Percentiles rank a stretch among this genome's conserved stretches.
These are phyloP conservation scores for Xenopus tropicalis DNA, from an alignment of 2,113 vertebrate species.

Conservation along the genomic window DNA sequence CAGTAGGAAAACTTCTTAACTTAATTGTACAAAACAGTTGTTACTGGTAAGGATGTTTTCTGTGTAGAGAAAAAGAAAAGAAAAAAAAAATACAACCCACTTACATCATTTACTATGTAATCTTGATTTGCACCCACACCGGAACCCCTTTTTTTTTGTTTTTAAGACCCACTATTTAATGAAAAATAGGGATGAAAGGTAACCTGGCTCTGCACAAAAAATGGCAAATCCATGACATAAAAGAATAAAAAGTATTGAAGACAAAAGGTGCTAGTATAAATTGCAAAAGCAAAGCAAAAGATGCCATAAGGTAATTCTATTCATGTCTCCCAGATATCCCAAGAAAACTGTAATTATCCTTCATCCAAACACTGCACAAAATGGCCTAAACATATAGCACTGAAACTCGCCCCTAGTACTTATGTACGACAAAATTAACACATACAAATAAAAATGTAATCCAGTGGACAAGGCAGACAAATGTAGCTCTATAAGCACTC, in stretches of 20 bases:
- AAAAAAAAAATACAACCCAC: slow-evolving; percentile 71
- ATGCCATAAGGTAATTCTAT: slow-evolving; percentile 48
- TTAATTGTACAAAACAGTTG: slow-evolving; percentile 79
- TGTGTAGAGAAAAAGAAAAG: slow-evolving; percentile 60
- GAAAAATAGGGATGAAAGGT: slow-evolving; percentile 49
- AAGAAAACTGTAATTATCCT: no score
- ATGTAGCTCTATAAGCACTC: neutral
- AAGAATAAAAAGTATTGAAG: slow-evolving; percentile 42
- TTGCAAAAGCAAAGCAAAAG: slow-evolving; percentile 44
- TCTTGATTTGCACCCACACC: slow-evolving; percentile 61
- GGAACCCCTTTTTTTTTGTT: slow-evolving; percentile 56
- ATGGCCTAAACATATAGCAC: neutral
- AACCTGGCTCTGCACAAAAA: slow-evolving; percentile 60
- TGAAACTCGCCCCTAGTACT: neutral
- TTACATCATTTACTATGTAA: slow-evolving; percentile 76
- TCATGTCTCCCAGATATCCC: neutral
- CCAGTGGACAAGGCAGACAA: neutral
- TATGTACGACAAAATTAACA: neutral
- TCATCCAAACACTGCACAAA: neutral
- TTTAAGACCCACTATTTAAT: slow-evolving; percentile 65
- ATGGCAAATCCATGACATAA: slow-evolving; percentile 47
- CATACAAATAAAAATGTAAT: no score
- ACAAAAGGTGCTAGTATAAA: slow-evolving; percentile 3
- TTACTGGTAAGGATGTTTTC: slow-evolving; percentile 65
- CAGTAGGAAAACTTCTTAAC: slow-evolving; percentile 74